A percentile compares a stretch with the other conserved stretches of the same genome.
These are phyloP conservation scores for Dicranocentrus wangi DNA, from an alignment of 2,888 invertebrate genomes.

Conservation along the genomic window DNA sequence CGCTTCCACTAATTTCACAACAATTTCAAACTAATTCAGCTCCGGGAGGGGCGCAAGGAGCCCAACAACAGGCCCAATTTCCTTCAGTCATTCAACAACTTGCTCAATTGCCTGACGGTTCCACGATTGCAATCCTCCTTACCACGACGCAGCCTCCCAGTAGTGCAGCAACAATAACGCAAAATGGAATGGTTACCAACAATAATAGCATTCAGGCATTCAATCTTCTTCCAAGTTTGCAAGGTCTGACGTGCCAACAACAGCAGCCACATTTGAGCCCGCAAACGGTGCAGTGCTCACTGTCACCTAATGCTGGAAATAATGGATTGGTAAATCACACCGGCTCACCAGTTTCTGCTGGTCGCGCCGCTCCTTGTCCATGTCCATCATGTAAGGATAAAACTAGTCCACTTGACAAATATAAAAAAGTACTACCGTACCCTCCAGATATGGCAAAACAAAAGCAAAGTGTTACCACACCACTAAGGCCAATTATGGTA, in stretches of 20 bases:
- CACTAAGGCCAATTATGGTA: background rate
- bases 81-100: conserved; percentile 42
- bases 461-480: background rate
- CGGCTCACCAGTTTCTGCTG: conserved; percentile 13
- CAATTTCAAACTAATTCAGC: background rate
- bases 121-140: conserved; percentile 12
- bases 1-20: background rate
- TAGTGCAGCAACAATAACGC: background rate
- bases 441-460: conserved; percentile 39
- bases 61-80: conserved; percentile 51
- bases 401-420: conserved; percentile 32
- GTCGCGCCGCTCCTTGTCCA: conserved; percentile 45
- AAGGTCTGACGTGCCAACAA: conserved; percentile 31
- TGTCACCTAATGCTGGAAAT: conserved; percentile 17
- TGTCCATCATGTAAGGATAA: conserved; percentile 52
- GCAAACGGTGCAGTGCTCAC: conserved; percentile 1
- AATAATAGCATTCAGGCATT: conserved; percentile 6
- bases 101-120: conserved; percentile 44
- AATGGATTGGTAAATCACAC: background rate
- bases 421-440: conserved; percentile 57
- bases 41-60: background rate
- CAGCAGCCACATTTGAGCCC: conserved; percentile 21
- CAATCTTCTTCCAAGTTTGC: conserved; percentile 32
- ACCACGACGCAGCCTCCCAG: conserved; percentile 18
- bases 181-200: conserved; percentile 25